These are phyloP conservation scores for Anser brachyrhynchus DNA, from an alignment of 2,113 vertebrate genomes.

Conservation along the genomic window DNA sequence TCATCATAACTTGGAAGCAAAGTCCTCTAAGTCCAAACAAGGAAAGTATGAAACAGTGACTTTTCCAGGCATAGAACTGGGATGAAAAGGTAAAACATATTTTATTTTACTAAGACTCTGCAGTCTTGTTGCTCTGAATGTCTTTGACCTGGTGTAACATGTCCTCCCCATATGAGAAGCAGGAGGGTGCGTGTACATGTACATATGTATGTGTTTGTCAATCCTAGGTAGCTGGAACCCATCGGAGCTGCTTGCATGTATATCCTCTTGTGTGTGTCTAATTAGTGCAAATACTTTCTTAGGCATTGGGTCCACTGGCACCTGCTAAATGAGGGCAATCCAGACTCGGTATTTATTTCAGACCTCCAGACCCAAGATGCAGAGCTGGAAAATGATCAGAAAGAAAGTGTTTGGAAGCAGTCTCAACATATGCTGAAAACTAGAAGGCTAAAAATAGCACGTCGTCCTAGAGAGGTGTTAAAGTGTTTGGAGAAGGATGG, in stretches of 20 bases:
- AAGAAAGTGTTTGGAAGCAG: background rate
- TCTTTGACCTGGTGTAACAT: background rate
- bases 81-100: background rate
- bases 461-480: constrained; percentile 12
- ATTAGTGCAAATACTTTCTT: background rate
- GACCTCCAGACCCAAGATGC: background rate
- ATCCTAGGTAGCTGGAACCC: background rate
- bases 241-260: background rate
- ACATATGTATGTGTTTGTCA: background rate
- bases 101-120: background rate
- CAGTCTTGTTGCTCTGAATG: background rate
- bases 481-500: background rate
- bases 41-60: background rate
- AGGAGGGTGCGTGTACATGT: background rate
- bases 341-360: background rate
- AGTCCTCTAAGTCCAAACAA: background rate
- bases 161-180: background rate
- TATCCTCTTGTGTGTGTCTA: background rate
- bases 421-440: constrained; percentile 2
- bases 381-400: background rate
- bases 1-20: background rate
- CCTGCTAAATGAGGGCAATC: rapidly evolving
- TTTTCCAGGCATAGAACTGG: background rate
- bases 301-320: background rate
- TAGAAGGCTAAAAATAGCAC: constrained; percentile 8